These are phyloP conservation scores for Hypsibius dujardini DNA, from an alignment of 1,140 invertebrate species.

Conservation along the genomic window DNA sequence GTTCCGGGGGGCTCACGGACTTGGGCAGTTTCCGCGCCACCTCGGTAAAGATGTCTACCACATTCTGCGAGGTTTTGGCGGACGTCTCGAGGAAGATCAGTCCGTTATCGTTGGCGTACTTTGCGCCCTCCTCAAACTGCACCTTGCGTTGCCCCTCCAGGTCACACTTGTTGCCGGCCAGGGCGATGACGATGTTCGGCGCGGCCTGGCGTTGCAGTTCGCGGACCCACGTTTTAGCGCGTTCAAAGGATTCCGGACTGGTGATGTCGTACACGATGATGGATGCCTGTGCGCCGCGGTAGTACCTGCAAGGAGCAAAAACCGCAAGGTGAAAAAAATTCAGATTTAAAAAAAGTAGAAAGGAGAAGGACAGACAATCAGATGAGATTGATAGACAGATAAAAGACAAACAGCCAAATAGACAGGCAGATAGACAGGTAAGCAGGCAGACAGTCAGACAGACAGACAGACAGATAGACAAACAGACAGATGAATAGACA, in stretches of 20 bases:
- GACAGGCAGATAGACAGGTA: no score
- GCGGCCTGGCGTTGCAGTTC: constrained; percentile 67
- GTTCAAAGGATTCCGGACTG: constrained; percentile 58
- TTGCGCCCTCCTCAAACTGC: constrained; percentile 47
- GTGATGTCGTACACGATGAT: constrained; percentile 80
- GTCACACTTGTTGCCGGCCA: constrained; percentile 69
- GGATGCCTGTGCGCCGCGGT: constrained; percentile 77
- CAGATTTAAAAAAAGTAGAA: no score
- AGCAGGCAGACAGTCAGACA: no score
- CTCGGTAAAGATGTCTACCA: neutral
- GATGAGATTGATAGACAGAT: no score
- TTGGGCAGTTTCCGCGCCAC: constrained; percentile 5
- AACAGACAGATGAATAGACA: no score
- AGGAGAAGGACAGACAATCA: no score
- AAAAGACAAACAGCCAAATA: no score
- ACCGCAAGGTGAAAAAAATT: no score
- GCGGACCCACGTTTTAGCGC: constrained; percentile 67
- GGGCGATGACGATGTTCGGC: constrained; percentile 68
- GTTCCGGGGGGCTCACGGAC: neutral
- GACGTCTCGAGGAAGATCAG: neutral
- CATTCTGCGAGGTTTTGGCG: neutral
- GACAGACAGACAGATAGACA: no score
- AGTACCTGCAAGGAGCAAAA: constrained; percentile 35
- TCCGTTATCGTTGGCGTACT: neutral
- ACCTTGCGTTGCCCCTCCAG: constrained; percentile 46